phyloP scores from a whole-genome alignment of 1,140 invertebrate species.

The Apis cerana region DNA sequence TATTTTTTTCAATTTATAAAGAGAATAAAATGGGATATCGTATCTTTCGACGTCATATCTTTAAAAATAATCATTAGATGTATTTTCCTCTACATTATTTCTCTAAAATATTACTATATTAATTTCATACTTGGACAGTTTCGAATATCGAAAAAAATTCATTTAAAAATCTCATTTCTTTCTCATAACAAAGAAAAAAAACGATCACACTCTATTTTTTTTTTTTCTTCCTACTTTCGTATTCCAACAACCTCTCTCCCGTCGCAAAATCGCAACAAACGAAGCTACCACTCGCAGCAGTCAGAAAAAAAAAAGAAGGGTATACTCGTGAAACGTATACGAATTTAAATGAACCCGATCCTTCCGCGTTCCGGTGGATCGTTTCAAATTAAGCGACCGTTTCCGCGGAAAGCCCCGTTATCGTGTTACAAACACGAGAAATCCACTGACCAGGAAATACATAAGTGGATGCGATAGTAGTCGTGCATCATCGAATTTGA shows the following conservation, averaged over 20 bases:
- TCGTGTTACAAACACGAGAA: conserved; percentile 30
- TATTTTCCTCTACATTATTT: not conserved
- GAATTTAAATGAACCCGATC: conserved; percentile 39
- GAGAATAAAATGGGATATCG: too few species aligned
- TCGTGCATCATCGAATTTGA: conserved; percentile 34
- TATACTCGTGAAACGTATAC: conserved; percentile 10
- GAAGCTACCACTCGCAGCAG: not conserved
- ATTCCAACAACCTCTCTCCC: not conserved
- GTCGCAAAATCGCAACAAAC: not conserved
- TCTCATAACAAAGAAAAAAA: too few species aligned
- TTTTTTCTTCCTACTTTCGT: not conserved
- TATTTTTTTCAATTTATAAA: too few species aligned
- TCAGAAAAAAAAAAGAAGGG: not conserved
- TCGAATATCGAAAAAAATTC: too few species aligned
- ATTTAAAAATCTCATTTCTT: not conserved
- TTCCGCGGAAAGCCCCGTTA: conserved; percentile 8
- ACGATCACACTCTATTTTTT: not conserved
- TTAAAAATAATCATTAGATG: too few species aligned
- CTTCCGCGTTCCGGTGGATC: conserved; percentile 37
- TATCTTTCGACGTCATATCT: too few species aligned
- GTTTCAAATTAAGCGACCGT: conserved; percentile 34
- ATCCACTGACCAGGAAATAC: conserved; percentile 13
- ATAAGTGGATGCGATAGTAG: not conserved
- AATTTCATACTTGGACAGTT: too few species aligned
- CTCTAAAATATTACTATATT: not conserved